phyloP scores from a whole-genome alignment of 2,113 vertebrate species.

The Podiceps cristatus region DNA sequence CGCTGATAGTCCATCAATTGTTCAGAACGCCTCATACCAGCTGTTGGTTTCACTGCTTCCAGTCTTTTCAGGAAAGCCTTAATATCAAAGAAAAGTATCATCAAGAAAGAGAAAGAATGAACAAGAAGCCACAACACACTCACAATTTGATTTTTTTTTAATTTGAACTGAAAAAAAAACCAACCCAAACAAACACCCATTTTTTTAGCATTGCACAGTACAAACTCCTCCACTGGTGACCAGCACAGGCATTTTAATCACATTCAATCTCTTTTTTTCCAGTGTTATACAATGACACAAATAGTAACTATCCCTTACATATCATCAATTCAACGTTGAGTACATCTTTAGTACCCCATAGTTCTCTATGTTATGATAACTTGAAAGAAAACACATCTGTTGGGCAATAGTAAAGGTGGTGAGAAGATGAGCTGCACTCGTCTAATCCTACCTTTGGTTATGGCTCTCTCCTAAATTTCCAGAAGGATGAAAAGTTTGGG shows the following conservation, averaged over 20 bases:
- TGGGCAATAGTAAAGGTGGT: background rate
- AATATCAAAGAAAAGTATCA: conserved; percentile 4
- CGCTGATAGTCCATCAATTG: conserved; percentile 90
- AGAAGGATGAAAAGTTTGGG: background rate
- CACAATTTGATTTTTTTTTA: background rate
- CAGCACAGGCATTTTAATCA: background rate
- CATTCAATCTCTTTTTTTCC: background rate
- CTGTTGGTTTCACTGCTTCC: conserved; percentile 89
- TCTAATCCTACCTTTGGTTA: background rate
- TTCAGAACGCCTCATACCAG: conserved; percentile 86
- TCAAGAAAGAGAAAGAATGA: background rate
- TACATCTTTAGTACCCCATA: background rate
- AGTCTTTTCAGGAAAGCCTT: conserved; percentile 92
- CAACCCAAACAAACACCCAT: rapidly evolving
- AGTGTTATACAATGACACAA: background rate
- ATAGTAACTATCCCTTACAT: background rate
- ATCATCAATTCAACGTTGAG: background rate
- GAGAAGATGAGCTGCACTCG: background rate
- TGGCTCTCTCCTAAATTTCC: background rate
- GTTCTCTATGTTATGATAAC: background rate
- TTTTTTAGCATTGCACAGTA: background rate
- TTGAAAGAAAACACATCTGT: background rate
- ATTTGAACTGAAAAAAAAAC: background rate
- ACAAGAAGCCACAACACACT: background rate
- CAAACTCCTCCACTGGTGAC: background rate